Base-by-base conservation (phyloP, 2,113 vertebrate genomes). In the Narcine bancroftii region DNA sequence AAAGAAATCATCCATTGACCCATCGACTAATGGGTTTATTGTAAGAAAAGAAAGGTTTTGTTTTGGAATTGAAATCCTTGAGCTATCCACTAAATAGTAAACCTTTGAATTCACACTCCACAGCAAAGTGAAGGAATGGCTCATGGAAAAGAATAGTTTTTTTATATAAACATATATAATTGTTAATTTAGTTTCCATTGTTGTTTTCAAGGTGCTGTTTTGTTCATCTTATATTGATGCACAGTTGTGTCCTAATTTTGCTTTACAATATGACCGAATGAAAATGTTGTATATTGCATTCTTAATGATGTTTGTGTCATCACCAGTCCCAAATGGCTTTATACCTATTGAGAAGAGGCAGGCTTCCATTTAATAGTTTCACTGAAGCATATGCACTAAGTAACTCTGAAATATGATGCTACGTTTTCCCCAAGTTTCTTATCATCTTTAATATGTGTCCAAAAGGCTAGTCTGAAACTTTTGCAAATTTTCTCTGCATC, bases 21-120 rank as follows among this genome's bases (percentile, higher is more conserved):
- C 89, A 89, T 91, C 24, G 4, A 91, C 65, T 69, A 91, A 91
- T 69, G 89, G 65, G 65, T 66, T 29, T 69, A 71, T 91, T 91
- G 42, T 15, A 91, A 45, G n/a, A 45, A 91, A 91, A 66, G 36
- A 91, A 91, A 91, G 65, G 39, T 71, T 91, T 36, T 66, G 63
- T 71, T 69, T 13, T 69, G 26, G 89, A 71, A 91, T n/a, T 42
- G 42, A 69, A 9, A 91, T 47, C 63, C 89, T 69, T 10, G 39
- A 69, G 56, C 89, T 63, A 63, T 87, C 36, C 33, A 63, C n/a
- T 69, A 69, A 69, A 24, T 6, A 69, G 60, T 45, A 69, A 91
- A 91, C 39, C 63, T 91, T 85, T 85, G 26, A 91, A 89, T 89
- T 65, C 36, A 42, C 17, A n/a, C 60, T 39, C n/a, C 60, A 63